phyloP scores from a whole-genome alignment of 2,797 vertebrate species.

The Lithobates pipiens region DNA sequence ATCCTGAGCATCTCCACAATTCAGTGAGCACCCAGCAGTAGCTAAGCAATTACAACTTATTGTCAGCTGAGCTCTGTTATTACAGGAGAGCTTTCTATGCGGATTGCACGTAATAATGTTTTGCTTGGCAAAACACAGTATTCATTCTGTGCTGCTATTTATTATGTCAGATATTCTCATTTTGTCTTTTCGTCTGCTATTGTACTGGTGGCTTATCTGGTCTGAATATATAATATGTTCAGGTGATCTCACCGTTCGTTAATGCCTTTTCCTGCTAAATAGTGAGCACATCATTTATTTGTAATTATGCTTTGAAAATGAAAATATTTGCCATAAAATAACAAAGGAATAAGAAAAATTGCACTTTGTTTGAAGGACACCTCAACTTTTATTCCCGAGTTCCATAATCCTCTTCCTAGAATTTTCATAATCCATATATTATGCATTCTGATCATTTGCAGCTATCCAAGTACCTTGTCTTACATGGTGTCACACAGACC shows the following conservation, averaged over 20 bases:
- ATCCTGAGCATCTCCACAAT: slow-evolving; percentile 36
- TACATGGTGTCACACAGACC: too few species aligned
- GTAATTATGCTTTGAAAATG: background rate
- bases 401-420: too few species aligned
- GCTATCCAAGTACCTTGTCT: too few species aligned
- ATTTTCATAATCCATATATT: too few species aligned
- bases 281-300: background rate
- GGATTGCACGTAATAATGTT: slow-evolving; percentile 32
- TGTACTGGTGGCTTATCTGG: background rate
- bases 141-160: slow-evolving; percentile 12
- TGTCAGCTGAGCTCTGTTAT: slow-evolving; percentile 36
- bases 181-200: background rate
- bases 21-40: slow-evolving; percentile 27
- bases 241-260: background rate
- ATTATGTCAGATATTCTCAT: slow-evolving; percentile 15
- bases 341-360: too few species aligned
- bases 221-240: background rate
- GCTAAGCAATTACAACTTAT: slow-evolving; percentile 49
- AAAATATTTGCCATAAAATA: background rate
- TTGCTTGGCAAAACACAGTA: slow-evolving; percentile 43
- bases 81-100: slow-evolving; percentile 41
- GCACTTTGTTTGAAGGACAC: too few species aligned
- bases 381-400: too few species aligned
- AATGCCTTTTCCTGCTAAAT: background rate
- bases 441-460: too few species aligned